Evolutionary conservation across 2,113 vertebrate genomes (phyloP).

Genomic region (Antennarius striatus): DNA sequence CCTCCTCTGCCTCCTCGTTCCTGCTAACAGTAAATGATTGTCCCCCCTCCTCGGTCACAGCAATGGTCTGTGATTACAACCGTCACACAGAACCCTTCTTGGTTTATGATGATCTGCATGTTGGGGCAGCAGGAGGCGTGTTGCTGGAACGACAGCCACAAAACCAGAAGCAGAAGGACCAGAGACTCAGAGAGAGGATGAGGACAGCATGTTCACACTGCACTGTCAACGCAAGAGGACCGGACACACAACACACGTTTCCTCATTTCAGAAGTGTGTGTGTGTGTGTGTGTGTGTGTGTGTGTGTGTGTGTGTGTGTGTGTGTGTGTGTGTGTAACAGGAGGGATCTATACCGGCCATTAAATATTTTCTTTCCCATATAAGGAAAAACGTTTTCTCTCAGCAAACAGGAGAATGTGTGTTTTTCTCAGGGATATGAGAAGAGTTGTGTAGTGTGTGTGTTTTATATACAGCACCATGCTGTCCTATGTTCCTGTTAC

Average conservation of each 20-base stretch:
- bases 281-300: slow-evolving; percentile 13
- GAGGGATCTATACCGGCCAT: slow-evolving; percentile 31
- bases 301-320: slow-evolving; percentile 8
- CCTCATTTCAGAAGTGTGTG: slow-evolving; percentile 24
- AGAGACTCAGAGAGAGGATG: too few relatives aligned
- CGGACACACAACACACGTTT: slow-evolving; percentile 15
- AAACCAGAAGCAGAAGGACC: neutral
- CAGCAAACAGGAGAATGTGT: slow-evolving; percentile 20
- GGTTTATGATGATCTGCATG: slow-evolving; percentile 1
- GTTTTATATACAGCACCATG: slow-evolving; percentile 1
- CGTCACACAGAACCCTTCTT: slow-evolving; percentile 3
- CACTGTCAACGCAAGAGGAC: slow-evolving; percentile 14
- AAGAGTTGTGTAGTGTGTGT: neutral
- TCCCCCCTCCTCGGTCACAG: slow-evolving; percentile 34
- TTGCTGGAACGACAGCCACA: neutral
- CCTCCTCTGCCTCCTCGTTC: slow-evolving; percentile 13
- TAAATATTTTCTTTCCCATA: slow-evolving; percentile 61
- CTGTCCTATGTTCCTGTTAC: neutral
- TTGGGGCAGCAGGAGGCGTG: slow-evolving; percentile 1
- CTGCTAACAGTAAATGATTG: slow-evolving; percentile 51
- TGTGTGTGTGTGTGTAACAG: slow-evolving; percentile 5
- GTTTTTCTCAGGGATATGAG: slow-evolving; percentile 38
- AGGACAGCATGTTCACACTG: too few relatives aligned
- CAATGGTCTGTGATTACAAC: slow-evolving; percentile 36
- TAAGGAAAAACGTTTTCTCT: slow-evolving; percentile 48